Conservation (phyloP, 37 sponge, comb jelly and placozoan genomes). For the Halichondria panicea region DNA sequence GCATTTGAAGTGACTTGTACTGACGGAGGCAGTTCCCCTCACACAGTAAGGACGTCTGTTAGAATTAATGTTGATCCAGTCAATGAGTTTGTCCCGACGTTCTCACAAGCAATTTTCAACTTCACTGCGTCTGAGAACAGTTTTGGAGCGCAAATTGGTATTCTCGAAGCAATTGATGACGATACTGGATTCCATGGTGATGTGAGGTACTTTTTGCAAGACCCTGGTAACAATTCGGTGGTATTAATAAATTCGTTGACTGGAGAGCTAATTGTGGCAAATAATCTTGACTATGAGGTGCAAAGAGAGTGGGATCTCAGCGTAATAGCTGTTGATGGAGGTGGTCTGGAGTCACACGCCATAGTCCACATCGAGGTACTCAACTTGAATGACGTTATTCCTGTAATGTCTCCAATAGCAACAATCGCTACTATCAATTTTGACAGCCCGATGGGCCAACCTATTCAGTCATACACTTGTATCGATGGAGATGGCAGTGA, state of each 20-base stretch:
- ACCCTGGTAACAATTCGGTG: constrained; percentile 36
- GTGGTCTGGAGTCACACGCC: constrained; percentile 30
- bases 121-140: constrained; percentile 42
- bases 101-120: constrained; percentile 27
- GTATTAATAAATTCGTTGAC: constrained; percentile 48
- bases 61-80: constrained; percentile 42
- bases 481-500: constrained; percentile 39
- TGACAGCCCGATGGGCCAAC: constrained; percentile 8
- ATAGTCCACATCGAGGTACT: constrained; percentile 26
- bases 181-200: constrained; percentile 61
- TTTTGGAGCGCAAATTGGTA: constrained; percentile 36
- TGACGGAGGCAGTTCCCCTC: constrained; percentile 54
- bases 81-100: constrained; percentile 66
- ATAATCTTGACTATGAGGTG: constrained; percentile 53
- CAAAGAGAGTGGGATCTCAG: constrained; percentile 40
- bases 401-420: constrained; percentile 38
- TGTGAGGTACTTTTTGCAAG: constrained; percentile 37
- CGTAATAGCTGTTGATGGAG: constrained; percentile 59
- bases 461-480: constrained; percentile 51
- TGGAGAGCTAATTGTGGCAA: constrained; percentile 48
- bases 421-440: constrained; percentile 9
- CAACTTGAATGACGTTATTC: constrained; percentile 54
- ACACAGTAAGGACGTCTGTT: constrained; percentile 31
- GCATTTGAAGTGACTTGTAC: constrained; percentile 50
- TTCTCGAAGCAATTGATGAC: constrained; percentile 49